Evolutionary conservation across 1,140 invertebrate genomes (phyloP), one percentile per base, ranked within the genome.

Genomic region (Leptinotarsa lineolata): DNA sequence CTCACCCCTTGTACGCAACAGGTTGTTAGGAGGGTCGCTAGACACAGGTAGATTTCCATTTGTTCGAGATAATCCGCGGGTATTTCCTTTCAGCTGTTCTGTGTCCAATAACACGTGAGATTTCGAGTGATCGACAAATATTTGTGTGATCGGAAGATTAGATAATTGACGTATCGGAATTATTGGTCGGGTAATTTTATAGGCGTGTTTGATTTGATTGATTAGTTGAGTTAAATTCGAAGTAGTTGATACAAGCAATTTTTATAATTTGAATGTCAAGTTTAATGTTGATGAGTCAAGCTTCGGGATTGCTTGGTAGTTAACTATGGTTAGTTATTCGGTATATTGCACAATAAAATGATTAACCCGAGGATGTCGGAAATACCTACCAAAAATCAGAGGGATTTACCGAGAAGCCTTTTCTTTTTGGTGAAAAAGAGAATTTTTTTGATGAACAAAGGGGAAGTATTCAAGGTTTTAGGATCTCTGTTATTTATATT

Each of bases 1-100:
- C 70, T 72, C 70, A 64, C 70, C 70, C 70, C 60, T 64, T 18
- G 20, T 22, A 24, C 68, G 68, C 68, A 70, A 70, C 68, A 70
- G 68, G 68, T 70, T 59, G 68, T 15, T 63, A 63, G 61, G 61
- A 63, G 61, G 61, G 61, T 15, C 24, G 13, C 13, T 8, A 44
- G 20, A 3, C 30, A 30, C 66, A 68, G 66, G 66, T 68, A 68
- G 30, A 68, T 45, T 45, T 20, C 16, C 18, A 68, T 68, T 68
- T 68, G 66, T 68, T 45, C 16, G 18, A 68, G 66, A 68, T 68
- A 46, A 68, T 63, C 15, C 48, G n/a, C 48, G n/a, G 4, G 48
- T 13, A 18, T 16, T 18, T 54, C n/a, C 48, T 15, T 18, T 18
- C 15, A 54, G 15, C n/a, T 1, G 15, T 54, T 54, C 48, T 13